Percentiles rank a stretch among this genome's conserved stretches.
Evolutionary conservation across 2,888 invertebrate species (phyloP).

Genomic region (Oscheius sp.): DNA sequence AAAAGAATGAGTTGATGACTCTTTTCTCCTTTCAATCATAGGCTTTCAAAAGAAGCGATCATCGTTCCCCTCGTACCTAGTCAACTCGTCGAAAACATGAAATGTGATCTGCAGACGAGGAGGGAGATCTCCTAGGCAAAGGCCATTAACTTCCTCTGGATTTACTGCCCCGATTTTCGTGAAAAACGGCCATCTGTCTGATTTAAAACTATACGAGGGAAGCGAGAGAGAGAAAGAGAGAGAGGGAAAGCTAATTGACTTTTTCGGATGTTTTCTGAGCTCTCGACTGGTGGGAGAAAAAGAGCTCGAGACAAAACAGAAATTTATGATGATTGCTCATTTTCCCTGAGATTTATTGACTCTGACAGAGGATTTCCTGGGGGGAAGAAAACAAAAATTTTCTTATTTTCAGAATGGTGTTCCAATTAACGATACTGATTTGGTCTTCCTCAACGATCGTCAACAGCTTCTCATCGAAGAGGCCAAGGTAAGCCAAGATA

Average conservation of each 20-base stretch:
- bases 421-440: conserved; percentile 26
- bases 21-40: no score
- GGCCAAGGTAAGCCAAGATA: conserved; percentile 26
- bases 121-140: conserved; percentile 20
- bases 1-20: background rate
- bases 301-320: background rate
- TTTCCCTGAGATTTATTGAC: background rate
- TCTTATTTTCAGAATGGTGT: conserved; percentile 49
- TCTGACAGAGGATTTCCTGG: background rate
- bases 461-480: conserved; percentile 60
- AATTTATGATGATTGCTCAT: background rate
- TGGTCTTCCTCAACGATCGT: conserved; percentile 51
- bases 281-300: background rate
- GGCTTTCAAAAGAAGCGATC: no score
- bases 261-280: no score
- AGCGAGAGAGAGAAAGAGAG: no score
- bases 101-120: no score
- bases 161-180: conserved; percentile 17
- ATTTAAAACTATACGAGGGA: background rate
- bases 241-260: no score
- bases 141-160: conserved; percentile 17
- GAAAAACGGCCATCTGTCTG: conserved; percentile 1
- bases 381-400: background rate
- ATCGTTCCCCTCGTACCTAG: no score
- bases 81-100: no score